Conservation (phyloP, 2,113 vertebrate species). For the Lathamus discolor region DNA sequence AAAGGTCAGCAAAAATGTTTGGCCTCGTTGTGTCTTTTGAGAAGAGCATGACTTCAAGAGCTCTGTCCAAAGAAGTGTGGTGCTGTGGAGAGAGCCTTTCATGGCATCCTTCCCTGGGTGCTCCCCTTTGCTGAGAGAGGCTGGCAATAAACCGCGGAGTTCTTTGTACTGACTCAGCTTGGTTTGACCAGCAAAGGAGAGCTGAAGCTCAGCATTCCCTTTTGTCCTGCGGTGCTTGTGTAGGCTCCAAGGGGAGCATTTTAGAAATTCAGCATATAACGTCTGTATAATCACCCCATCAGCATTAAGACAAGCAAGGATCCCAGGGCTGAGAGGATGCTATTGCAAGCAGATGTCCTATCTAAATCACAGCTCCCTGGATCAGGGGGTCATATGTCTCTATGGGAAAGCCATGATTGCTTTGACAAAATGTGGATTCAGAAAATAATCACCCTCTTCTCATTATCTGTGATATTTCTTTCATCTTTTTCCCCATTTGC, state of each 20-base stretch:
- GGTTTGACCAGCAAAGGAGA: neutral
- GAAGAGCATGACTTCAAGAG: neutral
- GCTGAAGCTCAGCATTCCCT: neutral
- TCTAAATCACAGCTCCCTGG: neutral
- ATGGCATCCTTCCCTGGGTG: neutral
- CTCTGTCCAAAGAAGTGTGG: neutral
- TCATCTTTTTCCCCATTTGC: neutral
- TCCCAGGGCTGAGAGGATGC: neutral
- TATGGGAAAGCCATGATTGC: neutral
- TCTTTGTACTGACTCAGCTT: neutral
- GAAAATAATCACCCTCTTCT: neutral
- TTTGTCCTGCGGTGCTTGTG: neutral
- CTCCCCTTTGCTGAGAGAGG: neutral
- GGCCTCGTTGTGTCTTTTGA: neutral
- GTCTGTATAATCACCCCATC: accelerated
- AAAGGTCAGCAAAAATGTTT: neutral
- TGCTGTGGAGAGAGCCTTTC: neutral
- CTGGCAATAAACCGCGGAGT: neutral
- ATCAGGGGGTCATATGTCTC: neutral
- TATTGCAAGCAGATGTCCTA: neutral
- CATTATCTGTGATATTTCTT: slow-evolving; percentile 10
- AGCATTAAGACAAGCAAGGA: neutral
- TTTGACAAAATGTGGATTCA: slow-evolving; percentile 12
- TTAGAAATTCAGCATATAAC: neutral
- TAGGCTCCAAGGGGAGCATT: neutral